A percentile compares a stretch with the other conserved stretches of the same genome.
phyloP scores from a whole-genome alignment of 2,797 vertebrate genomes.

The Protosalanx chinensis region DNA sequence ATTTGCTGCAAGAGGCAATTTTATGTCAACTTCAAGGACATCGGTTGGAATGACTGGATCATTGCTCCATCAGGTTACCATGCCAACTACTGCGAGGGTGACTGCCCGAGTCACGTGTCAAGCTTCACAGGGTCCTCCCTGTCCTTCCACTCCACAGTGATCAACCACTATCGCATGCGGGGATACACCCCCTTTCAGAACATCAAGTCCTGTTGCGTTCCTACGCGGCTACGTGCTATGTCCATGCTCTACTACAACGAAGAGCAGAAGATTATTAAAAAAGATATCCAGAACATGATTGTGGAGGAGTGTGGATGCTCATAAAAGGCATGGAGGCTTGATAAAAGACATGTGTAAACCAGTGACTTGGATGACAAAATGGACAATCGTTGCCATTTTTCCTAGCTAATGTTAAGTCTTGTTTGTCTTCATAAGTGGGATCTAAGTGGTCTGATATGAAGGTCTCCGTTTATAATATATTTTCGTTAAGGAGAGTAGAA shows the following conservation, averaged over 20 bases:
- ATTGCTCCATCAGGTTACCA: slow-evolving; percentile 94
- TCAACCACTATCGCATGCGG: slow-evolving; percentile 95
- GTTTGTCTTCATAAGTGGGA: slow-evolving; percentile 35
- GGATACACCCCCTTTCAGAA: slow-evolving; percentile 93
- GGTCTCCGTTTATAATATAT: slow-evolving; percentile 56
- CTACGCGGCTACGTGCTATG: slow-evolving; percentile 94
- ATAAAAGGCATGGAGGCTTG: slow-evolving; percentile 56
- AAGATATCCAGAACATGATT: slow-evolving; percentile 98
- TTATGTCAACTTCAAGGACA: slow-evolving; percentile 97
- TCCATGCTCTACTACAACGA: slow-evolving; percentile 99
- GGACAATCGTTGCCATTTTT: slow-evolving; percentile 15
- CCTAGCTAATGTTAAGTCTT: slow-evolving; percentile 29
- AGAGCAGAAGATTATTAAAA: slow-evolving; percentile 97
- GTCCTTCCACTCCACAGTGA: slow-evolving; percentile 97
- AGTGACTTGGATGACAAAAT: slow-evolving; percentile 2
- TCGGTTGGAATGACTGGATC: slow-evolving; percentile 99
- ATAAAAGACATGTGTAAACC: slow-evolving; percentile 14
- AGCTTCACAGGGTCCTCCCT: slow-evolving; percentile 88
- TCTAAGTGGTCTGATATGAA: slow-evolving; percentile 48
- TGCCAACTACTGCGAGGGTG: slow-evolving; percentile 97
- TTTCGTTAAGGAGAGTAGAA: slow-evolving; percentile 62
- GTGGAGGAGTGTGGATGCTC: slow-evolving; percentile 99
- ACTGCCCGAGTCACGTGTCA: slow-evolving; percentile 91
- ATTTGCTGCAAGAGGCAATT: slow-evolving; percentile 98
- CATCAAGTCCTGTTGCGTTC: slow-evolving; percentile 94